A percentile compares a stretch with the other conserved stretches of the same genome.
Conservation (phyloP, 2,113 vertebrate species). For the Neogobius melanostomus region DNA sequence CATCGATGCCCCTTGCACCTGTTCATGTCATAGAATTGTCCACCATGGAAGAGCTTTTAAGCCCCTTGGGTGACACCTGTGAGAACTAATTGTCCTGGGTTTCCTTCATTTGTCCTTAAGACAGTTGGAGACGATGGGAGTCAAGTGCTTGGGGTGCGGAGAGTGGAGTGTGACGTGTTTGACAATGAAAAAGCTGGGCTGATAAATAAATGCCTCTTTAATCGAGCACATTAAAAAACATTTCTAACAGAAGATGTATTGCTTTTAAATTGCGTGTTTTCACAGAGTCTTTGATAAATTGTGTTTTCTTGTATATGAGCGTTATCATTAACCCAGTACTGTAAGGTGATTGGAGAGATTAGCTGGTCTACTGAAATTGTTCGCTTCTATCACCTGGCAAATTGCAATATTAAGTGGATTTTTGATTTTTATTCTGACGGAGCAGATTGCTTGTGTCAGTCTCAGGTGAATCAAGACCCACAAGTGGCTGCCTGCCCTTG, state of each 20-base stretch:
- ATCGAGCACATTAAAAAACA: conserved; percentile 4
- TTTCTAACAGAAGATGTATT: conserved; percentile 13
- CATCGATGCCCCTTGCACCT: not conserved
- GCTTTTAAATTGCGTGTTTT: conserved; percentile 18
- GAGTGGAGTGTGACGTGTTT: conserved; percentile 1
- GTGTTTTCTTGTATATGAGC: not conserved
- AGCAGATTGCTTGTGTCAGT: conserved; percentile 47
- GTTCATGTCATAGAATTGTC: not conserved
- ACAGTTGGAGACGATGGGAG: not conserved
- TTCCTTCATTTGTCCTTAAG: not conserved
- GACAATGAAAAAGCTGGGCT: conserved; percentile 2
- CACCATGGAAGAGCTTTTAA: not conserved
- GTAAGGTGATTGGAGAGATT: conserved; percentile 16
- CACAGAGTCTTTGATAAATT: conserved; percentile 9
- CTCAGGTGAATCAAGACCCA: conserved; percentile 24
- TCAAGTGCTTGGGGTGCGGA: not conserved
- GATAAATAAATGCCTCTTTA: not conserved
- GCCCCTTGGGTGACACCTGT: not conserved
- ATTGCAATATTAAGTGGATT: conserved; percentile 21
- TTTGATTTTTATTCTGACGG: conserved; percentile 49
- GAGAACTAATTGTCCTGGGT: conserved; percentile 1
- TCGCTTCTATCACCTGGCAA: conserved; percentile 18
- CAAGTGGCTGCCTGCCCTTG: conserved; percentile 52
- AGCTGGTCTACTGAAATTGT: conserved; percentile 32
- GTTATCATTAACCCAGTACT: not conserved